phyloP scores from a whole-genome alignment of 2,888 invertebrate genomes.

The Steinernema carpocapsae region DNA sequence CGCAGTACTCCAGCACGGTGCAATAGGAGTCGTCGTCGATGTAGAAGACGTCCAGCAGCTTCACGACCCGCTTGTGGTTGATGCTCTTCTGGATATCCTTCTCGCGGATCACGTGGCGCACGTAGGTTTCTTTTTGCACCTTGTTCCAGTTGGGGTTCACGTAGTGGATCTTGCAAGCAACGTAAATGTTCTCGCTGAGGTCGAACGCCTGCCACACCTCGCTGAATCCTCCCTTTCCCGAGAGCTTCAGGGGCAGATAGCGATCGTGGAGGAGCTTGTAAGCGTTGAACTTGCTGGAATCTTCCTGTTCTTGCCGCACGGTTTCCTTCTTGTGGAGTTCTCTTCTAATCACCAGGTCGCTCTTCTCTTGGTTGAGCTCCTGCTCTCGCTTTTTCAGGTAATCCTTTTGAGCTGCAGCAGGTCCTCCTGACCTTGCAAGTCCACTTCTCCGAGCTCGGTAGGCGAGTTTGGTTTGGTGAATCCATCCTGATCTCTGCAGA shows the following conservation, averaged over 20 bases:
- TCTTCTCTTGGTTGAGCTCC: conserved; percentile 59
- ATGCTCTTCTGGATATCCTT: conserved; percentile 97
- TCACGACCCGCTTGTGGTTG: conserved; percentile 97
- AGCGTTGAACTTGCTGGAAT: conserved; percentile 86
- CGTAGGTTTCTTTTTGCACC: conserved; percentile 99
- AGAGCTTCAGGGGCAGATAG: conserved; percentile 91
- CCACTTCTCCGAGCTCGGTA: neutral
- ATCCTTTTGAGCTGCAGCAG: conserved; percentile 78
- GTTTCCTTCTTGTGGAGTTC: conserved; percentile 97
- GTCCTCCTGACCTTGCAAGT: neutral
- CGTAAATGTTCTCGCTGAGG: conserved; percentile 96
- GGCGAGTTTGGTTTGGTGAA: neutral
- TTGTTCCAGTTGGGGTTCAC: conserved; percentile 99
- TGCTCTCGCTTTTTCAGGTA: conserved; percentile 96
- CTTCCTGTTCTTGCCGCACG: conserved; percentile 98
- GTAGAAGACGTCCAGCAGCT: conserved; percentile 98
- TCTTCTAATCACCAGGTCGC: conserved; percentile 85
- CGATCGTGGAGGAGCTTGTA: conserved; percentile 90
- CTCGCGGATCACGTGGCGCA: conserved; percentile 99
- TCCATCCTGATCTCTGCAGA: neutral
- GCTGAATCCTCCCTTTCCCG: conserved; percentile 80
- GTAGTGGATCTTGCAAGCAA: conserved; percentile 99
- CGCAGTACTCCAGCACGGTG: conserved; percentile 99
- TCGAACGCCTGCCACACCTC: conserved; percentile 81
- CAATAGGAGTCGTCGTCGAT: conserved; percentile 99